These are phyloP conservation scores for Parnassius smintheus DNA, from an alignment of 2,888 invertebrate species.

Conservation along the genomic window DNA sequence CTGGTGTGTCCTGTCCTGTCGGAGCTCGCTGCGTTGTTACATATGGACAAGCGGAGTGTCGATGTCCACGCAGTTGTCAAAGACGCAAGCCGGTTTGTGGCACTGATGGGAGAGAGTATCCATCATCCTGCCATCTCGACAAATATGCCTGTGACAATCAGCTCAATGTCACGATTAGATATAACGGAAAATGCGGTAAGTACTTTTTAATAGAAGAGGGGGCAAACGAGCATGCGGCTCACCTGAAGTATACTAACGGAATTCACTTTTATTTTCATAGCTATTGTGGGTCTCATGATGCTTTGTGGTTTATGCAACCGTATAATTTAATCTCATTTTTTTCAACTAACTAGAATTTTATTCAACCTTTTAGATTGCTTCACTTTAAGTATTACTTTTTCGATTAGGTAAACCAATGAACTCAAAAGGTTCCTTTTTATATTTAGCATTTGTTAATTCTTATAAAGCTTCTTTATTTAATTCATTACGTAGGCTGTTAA, in stretches of 20 bases:
- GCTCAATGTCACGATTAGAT: conserved; percentile 88
- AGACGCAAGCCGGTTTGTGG: conserved; percentile 92
- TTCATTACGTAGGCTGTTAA: too few relatives aligned
- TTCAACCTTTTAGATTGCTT: too few relatives aligned
- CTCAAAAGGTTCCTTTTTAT: too few relatives aligned
- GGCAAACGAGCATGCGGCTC: too few relatives aligned
- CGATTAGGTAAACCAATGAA: too few relatives aligned
- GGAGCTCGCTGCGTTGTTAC: conserved; percentile 85
- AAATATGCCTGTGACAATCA: conserved; percentile 88
- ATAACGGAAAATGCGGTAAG: conserved; percentile 94
- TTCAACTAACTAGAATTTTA: too few relatives aligned
- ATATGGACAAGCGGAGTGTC: conserved; percentile 84
- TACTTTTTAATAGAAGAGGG: conserved; percentile 17
- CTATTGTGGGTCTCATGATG: neutral
- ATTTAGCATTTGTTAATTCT: too few relatives aligned
- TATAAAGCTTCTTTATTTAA: too few relatives aligned
- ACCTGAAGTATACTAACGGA: too few relatives aligned
- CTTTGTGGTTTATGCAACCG: neutral
- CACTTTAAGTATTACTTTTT: too few relatives aligned
- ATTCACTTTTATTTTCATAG: neutral
- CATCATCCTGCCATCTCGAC: conserved; percentile 92
- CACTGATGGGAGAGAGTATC: conserved; percentile 92
- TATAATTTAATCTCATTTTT: too few relatives aligned
- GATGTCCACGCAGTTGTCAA: conserved; percentile 83
- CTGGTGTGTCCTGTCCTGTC: conserved; percentile 83